Percentiles rank a stretch among this genome's conserved stretches.
Conservation (phyloP, 1,140 invertebrate species). For the Acromyrmex charruanus region DNA sequence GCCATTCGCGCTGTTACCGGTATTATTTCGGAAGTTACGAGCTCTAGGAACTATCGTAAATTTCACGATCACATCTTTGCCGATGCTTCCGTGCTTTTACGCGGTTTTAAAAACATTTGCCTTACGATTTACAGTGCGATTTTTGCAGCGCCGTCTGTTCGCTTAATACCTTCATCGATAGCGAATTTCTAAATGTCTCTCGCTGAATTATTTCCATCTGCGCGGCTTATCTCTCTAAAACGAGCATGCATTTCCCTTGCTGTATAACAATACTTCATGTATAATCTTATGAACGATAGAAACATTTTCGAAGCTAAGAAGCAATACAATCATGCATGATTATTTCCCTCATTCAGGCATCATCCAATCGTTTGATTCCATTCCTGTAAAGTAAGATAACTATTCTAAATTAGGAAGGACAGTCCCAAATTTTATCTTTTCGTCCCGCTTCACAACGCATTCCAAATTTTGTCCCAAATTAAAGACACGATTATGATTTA, state of each 20-base stretch:
- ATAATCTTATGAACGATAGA: background rate
- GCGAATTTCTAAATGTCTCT: background rate
- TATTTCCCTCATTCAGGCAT: slow-evolving; percentile 23
- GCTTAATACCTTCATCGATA: slow-evolving; percentile 22
- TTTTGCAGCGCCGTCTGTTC: slow-evolving; percentile 8
- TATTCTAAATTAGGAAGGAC: no score
- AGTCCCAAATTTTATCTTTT: no score
- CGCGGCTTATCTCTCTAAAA: slow-evolving; percentile 24
- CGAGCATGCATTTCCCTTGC: background rate
- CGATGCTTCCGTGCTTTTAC: slow-evolving; percentile 39
- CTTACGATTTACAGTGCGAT: slow-evolving; percentile 50
- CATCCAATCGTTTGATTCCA: slow-evolving; percentile 10
- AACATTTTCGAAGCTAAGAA: slow-evolving; percentile 8
- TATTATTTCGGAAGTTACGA: slow-evolving; percentile 64
- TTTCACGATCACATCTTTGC: slow-evolving; percentile 61
- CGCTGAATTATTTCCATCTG: slow-evolving; percentile 28
- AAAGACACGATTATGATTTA: no score
- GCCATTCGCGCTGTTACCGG: slow-evolving; percentile 44
- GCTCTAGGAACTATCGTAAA: slow-evolving; percentile 53
- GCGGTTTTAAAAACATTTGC: slow-evolving; percentile 62
- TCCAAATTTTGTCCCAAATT: no score
- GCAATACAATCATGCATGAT: slow-evolving; percentile 39
- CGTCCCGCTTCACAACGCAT: no score
- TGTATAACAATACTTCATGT: background rate
- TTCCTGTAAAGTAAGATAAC: background rate